Evolutionary conservation across 2,888 invertebrate genomes (phyloP).

Genomic region (Limnephilus lunatus): DNA sequence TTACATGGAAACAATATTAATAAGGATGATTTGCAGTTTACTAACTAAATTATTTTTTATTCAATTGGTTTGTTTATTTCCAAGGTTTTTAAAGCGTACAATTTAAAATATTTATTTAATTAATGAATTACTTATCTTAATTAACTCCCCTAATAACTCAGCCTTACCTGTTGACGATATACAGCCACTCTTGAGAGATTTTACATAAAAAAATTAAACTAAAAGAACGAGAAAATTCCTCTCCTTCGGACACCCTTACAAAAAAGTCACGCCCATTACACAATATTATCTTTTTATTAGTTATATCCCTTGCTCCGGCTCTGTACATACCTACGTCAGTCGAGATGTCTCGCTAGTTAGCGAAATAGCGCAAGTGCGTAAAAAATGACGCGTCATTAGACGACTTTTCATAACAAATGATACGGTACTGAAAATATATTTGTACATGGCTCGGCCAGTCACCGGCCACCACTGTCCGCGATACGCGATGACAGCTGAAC

Average conservation of each 20-base stretch:
- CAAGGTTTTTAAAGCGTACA: too few species aligned
- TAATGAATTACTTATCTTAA: too few species aligned
- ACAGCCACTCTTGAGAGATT: too few species aligned
- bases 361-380: background rate
- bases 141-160: too few species aligned
- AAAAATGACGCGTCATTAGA: conserved; percentile 12
- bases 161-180: too few species aligned
- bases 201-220: too few species aligned
- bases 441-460: background rate
- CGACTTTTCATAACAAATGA: conserved; percentile 5
- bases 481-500: background rate
- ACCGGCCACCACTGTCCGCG: background rate
- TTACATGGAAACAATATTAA: too few species aligned
- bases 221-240: background rate
- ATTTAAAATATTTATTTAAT: too few species aligned
- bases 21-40: too few species aligned
- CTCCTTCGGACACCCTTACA: background rate
- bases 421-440: conserved; percentile 17
- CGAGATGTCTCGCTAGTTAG: background rate
- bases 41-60: too few species aligned
- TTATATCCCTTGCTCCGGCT: background rate
- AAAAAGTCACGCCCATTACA: too few species aligned
- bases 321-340: background rate
- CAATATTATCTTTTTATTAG: background rate
- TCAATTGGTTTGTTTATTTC: too few species aligned